Conservation (phyloP, 2,113 vertebrate genomes). For the Australoheros scitulus region DNA sequence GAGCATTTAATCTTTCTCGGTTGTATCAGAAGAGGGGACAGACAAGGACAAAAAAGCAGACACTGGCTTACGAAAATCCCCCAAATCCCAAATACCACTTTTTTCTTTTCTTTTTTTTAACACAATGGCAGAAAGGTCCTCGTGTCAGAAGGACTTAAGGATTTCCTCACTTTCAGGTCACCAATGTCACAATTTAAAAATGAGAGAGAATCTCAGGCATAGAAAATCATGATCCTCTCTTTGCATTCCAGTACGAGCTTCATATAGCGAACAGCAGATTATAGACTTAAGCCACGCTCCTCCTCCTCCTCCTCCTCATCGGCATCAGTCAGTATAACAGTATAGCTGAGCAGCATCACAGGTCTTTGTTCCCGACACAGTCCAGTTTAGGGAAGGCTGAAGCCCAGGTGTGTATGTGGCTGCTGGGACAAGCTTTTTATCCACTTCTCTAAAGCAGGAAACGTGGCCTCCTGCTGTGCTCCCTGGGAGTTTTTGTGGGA, state of each 20-base stretch:
- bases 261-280: constrained; percentile 19
- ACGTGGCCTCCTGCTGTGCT: constrained; percentile 46
- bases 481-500: constrained; percentile 50
- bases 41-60: constrained; percentile 34
- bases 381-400: constrained; percentile 45
- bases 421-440: constrained; percentile 39
- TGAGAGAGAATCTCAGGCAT: constrained; percentile 21
- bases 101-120: constrained; percentile 10
- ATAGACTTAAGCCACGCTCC: not conserved
- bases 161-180: constrained; percentile 55
- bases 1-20: constrained; percentile 48
- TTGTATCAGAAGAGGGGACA: constrained; percentile 30
- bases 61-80: constrained; percentile 55
- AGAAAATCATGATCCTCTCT: constrained; percentile 17
- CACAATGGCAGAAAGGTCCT: not conserved
- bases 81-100: constrained; percentile 54
- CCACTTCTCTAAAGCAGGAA: constrained; percentile 31
- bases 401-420: constrained; percentile 20
- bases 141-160: constrained; percentile 34
- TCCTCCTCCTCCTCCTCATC: constrained; percentile 2
- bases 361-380: constrained; percentile 47
- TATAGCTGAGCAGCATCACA: not conserved
- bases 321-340: constrained; percentile 17
- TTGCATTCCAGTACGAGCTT: not conserved
- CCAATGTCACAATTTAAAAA: constrained; percentile 26